Percentiles rank a stretch among this genome's conserved stretches.
Evolutionary conservation across 2,113 vertebrate species (phyloP).

Genomic region (Chamaetylas fuelleborni): DNA sequence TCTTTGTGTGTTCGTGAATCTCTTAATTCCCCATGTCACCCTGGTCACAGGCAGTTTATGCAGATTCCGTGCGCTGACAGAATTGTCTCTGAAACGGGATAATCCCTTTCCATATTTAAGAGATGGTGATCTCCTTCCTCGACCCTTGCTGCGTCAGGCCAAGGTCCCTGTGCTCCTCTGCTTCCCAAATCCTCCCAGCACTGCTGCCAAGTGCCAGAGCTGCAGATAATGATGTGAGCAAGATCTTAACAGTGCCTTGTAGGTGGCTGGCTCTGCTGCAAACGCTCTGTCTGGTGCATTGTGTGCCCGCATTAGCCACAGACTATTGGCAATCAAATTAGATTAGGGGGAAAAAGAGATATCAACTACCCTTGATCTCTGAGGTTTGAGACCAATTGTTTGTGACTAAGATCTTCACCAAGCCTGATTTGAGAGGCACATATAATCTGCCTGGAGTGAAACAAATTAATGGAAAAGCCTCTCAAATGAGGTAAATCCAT

Average conservation of each 20-base stretch:
- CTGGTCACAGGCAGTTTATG: constrained; percentile 6
- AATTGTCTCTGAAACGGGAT: neutral
- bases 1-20: constrained; percentile 1
- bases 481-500: constrained; percentile 65
- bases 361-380: constrained; percentile 61
- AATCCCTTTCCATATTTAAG: constrained; percentile 32
- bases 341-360: constrained; percentile 62
- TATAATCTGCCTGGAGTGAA: constrained; percentile 64
- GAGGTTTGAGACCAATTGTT: constrained; percentile 64
- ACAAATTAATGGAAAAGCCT: constrained; percentile 67
- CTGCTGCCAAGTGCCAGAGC: neutral
- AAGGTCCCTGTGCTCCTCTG: neutral
- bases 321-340: constrained; percentile 65
- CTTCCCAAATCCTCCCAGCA: neutral
- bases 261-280: constrained; percentile 17
- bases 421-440: constrained; percentile 59
- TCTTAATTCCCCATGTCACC: neutral
- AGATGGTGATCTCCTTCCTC: neutral
- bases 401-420: constrained; percentile 63
- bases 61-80: neutral
- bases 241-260: constrained; percentile 16
- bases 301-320: constrained; percentile 49
- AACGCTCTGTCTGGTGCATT: constrained; percentile 23
- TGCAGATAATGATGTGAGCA: constrained; percentile 11
- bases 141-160: neutral